Evolutionary conservation across 2,797 vertebrate genomes (phyloP).

Genomic region (Sebastes vulpes): DNA sequence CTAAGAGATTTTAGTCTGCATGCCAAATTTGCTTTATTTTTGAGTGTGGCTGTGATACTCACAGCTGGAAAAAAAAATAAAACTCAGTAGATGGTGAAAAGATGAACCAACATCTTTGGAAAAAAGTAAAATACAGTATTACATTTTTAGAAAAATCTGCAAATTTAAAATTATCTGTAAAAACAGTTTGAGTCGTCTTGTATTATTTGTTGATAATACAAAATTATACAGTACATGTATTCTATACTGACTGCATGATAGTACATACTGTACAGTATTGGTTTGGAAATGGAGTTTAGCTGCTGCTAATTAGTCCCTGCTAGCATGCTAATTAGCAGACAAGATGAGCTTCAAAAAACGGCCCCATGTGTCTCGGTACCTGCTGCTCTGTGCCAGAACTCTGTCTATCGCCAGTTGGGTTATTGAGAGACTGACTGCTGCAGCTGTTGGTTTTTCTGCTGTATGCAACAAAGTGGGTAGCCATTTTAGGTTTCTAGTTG

Average conservation of each 20-base stretch:
- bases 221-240: not conserved
- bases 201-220: not conserved
- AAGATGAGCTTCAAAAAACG: slow-evolving; percentile 13
- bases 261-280: not conserved
- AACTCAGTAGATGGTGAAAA: not conserved
- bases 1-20: not conserved
- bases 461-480: not conserved
- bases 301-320: slow-evolving; percentile 23
- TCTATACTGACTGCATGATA: not conserved
- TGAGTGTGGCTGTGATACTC: not conserved
- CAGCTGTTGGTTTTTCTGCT: slow-evolving; percentile 14
- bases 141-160: rapidly evolving
- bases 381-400: slow-evolving; percentile 3
- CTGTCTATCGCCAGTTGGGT: not conserved
- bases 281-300: not conserved
- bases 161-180: not conserved
- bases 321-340: slow-evolving; percentile 34
- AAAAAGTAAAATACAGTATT: not conserved
- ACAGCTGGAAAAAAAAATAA: too few species aligned
- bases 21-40: not conserved
- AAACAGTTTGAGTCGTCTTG: not conserved
- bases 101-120: not conserved
- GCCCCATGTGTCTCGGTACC: not conserved
- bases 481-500: slow-evolving; percentile 35
- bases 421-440: not conserved